Percentiles rank a stretch among this genome's conserved stretches.
Evolutionary conservation across 23 tunicate genomes (phyloP).

Genomic region (Halocynthia roretzi): DNA sequence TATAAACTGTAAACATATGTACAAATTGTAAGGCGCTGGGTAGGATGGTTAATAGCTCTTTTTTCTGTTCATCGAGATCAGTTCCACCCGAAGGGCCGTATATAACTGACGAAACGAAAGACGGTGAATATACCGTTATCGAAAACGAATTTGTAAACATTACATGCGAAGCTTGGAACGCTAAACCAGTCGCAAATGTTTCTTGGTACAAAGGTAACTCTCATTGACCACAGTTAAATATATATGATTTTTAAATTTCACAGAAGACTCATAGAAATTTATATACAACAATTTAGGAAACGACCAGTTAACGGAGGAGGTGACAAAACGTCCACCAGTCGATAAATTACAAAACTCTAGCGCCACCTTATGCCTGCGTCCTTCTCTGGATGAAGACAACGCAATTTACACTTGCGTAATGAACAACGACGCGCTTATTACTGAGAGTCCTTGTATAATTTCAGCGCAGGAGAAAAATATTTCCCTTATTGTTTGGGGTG

Average conservation of each 20-base stretch:
- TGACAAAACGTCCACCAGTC: neutral
- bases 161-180: slow-evolving; percentile 58
- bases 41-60: too few species aligned
- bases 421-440: slow-evolving; percentile 10
- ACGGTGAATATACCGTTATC: slow-evolving; percentile 32
- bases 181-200: slow-evolving; percentile 61
- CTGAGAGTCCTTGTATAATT: slow-evolving; percentile 6
- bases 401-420: slow-evolving; percentile 72
- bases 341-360: slow-evolving; percentile 35
- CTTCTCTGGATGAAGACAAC: slow-evolving; percentile 38
- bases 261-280: too few species aligned
- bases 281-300: slow-evolving; percentile 17
- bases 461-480: slow-evolving; percentile 19
- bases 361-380: slow-evolving; percentile 56
- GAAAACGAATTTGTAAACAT: slow-evolving; percentile 30
- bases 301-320: slow-evolving; percentile 24
- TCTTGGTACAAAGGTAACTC: slow-evolving; percentile 64
- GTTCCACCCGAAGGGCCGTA: slow-evolving; percentile 74
- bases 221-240: too few species aligned
- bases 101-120: slow-evolving; percentile 21
- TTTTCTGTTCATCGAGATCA: neutral
- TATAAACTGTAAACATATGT: too few species aligned
- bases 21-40: too few species aligned
- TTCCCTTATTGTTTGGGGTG: slow-evolving; percentile 5
- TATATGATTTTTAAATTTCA: too few species aligned